Percentiles rank a stretch among this genome's conserved stretches.
Evolutionary conservation across 1,140 invertebrate species (phyloP).

Genomic region (Diorhabda elongata): DNA sequence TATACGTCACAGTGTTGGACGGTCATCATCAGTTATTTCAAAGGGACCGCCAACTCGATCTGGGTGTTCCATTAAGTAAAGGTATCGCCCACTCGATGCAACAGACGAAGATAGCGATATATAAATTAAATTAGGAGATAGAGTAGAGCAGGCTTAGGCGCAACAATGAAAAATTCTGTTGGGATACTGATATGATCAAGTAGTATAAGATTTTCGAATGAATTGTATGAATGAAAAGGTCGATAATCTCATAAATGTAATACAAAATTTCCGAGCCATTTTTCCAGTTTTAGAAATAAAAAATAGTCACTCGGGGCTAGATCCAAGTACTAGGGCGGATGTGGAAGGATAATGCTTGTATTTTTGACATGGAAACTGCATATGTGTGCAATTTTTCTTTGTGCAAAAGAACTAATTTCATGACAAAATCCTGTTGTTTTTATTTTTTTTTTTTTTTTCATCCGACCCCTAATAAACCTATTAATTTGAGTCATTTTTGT

Average conservation of each 20-base stretch:
- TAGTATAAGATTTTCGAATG: neutral
- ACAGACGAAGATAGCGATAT: constrained; percentile 15
- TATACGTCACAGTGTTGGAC: neutral
- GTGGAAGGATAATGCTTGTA: too few relatives aligned
- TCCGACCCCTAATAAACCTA: too few relatives aligned
- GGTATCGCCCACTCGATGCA: constrained; percentile 33
- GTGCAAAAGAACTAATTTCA: too few relatives aligned
- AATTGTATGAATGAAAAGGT: neutral
- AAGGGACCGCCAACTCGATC: constrained; percentile 40
- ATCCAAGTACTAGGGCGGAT: too few relatives aligned
- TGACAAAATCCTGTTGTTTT: too few relatives aligned
- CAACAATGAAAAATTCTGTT: neutral
- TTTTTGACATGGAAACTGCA: too few relatives aligned
- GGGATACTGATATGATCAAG: neutral
- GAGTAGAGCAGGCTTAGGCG: neutral
- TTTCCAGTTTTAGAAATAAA: too few relatives aligned
- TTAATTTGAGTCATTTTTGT: too few relatives aligned
- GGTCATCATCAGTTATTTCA: constrained; percentile 36
- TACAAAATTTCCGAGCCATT: too few relatives aligned
- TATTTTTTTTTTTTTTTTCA: too few relatives aligned
- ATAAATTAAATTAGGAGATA: constrained; percentile 13
- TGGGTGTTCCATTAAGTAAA: constrained; percentile 41
- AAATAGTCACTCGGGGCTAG: too few relatives aligned
- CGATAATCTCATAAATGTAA: neutral
- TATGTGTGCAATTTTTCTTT: too few relatives aligned